phyloP scores from a whole-genome alignment of 1,140 invertebrate genomes.

The Procambarus virginalis region DNA sequence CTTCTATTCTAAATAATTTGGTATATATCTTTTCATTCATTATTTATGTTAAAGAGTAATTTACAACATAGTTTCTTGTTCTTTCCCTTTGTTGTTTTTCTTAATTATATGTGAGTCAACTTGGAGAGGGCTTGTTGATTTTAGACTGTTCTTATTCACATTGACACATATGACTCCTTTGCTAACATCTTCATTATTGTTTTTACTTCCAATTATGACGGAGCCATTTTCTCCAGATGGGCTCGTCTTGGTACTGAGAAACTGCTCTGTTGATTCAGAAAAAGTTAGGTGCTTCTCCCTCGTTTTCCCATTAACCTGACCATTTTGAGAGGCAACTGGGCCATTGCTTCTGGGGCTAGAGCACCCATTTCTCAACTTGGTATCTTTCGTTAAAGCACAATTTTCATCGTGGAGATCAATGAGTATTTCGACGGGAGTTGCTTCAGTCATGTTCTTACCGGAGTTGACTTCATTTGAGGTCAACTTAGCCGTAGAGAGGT shows the following conservation, averaged over 20 bases:
- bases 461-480: not conserved
- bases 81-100: conserved; percentile 24
- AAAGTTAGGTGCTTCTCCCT: conserved; percentile 44
- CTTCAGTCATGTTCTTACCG: not conserved
- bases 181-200: not conserved
- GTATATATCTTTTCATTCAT: not conserved
- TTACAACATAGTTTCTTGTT: conserved; percentile 54
- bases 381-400: not conserved
- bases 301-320: conserved; percentile 7
- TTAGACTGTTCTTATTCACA: conserved; percentile 47
- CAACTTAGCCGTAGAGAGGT: not conserved
- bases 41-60: not conserved
- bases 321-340: conserved; percentile 6
- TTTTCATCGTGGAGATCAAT: conserved; percentile 37
- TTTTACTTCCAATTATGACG: not conserved
- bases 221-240: conserved; percentile 42
- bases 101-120: conserved; percentile 32
- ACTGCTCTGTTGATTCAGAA: conserved; percentile 54
- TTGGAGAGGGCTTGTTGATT: conserved; percentile 34
- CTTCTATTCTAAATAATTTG: not conserved
- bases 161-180: conserved; percentile 44
- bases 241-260: conserved; percentile 15
- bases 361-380: not conserved
- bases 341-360: not conserved
- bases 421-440: conserved; percentile 38